Percentiles rank a stretch among this genome's conserved stretches.
These are phyloP conservation scores for Macrotrachela quadricornifera DNA, from an alignment of 1,140 invertebrate genomes.

Conservation along the genomic window DNA sequence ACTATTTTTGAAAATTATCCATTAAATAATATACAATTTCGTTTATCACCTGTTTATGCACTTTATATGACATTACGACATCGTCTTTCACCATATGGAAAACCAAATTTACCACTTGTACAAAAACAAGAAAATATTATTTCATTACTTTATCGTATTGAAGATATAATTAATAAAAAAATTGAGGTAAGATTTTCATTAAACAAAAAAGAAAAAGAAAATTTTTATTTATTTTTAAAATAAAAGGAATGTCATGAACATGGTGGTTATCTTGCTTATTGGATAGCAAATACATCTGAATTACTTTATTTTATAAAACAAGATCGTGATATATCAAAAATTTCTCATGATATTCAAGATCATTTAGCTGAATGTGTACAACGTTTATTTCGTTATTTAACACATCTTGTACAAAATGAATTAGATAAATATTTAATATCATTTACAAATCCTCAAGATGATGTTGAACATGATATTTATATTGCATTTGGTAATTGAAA, in stretches of 20 bases:
- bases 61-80: constrained; percentile 72
- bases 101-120: constrained; percentile 13
- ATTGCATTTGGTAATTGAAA: no score
- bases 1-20: not conserved
- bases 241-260: constrained; percentile 30
- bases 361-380: constrained; percentile 73
- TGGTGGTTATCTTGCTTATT: constrained; percentile 63
- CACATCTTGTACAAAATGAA: constrained; percentile 39
- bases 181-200: no score
- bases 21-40: constrained; percentile 29
- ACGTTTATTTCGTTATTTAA: constrained; percentile 47
- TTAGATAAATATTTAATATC: constrained; percentile 37
- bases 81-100: constrained; percentile 46
- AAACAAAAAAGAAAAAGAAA: no score
- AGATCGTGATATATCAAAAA: constrained; percentile 72
- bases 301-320: constrained; percentile 80
- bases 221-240: not conserved
- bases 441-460: constrained; percentile 38
- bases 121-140: constrained; percentile 18
- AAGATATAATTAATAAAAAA: no score
- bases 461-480: constrained; percentile 31
- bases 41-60: constrained; percentile 73
- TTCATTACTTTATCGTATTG: not conserved
- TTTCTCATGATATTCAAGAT: constrained; percentile 71
- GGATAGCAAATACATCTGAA: constrained; percentile 88